phyloP scores from a whole-genome alignment of 53 echinoderm and acorn worm genomes.

The Holothuria leucospilota region DNA sequence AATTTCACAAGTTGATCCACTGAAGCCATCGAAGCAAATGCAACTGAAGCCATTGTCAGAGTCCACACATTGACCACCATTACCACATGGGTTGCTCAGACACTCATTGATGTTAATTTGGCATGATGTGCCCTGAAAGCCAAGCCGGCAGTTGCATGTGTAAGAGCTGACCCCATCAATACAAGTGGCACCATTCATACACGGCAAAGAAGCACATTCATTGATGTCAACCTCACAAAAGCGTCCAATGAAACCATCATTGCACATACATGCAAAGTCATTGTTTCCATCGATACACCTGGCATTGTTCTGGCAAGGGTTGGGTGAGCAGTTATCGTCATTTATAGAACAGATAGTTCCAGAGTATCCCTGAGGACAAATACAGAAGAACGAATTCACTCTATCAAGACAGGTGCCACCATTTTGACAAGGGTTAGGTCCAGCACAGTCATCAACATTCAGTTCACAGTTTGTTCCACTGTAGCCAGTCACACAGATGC shows the following conservation, averaged over 20 bases:
- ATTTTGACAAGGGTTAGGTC: constrained; percentile 51
- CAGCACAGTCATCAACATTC: constrained; percentile 28
- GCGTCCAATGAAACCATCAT: constrained; percentile 1
- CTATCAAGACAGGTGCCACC: constrained; percentile 30
- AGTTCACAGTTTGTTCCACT: constrained; percentile 50
- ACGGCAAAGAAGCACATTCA: neutral
- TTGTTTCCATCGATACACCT: constrained; percentile 34
- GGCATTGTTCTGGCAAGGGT: constrained; percentile 17
- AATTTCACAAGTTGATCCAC: neutral
- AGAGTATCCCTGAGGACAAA: constrained; percentile 46
- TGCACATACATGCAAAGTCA: constrained; percentile 24
- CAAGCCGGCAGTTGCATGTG: constrained; percentile 28
- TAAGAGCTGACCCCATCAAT: neutral
- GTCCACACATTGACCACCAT: neutral
- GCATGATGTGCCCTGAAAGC: constrained; percentile 20
- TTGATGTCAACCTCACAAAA: constrained; percentile 15
- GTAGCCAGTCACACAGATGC: constrained; percentile 49
- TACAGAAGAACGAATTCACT: constrained; percentile 6
- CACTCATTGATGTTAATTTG: constrained; percentile 42
- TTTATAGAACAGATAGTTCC: constrained; percentile 49
- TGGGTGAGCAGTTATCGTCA: constrained; percentile 9
- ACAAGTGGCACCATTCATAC: constrained; percentile 4
- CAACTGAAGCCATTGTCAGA: constrained; percentile 27
- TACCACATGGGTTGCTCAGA: constrained; percentile 10
- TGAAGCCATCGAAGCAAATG: constrained; percentile 37